Evolutionary conservation across 2,113 vertebrate genomes (phyloP), one percentile per base, ranked within the genome.

Genomic region (Rhinopithecus roxellana): DNA sequence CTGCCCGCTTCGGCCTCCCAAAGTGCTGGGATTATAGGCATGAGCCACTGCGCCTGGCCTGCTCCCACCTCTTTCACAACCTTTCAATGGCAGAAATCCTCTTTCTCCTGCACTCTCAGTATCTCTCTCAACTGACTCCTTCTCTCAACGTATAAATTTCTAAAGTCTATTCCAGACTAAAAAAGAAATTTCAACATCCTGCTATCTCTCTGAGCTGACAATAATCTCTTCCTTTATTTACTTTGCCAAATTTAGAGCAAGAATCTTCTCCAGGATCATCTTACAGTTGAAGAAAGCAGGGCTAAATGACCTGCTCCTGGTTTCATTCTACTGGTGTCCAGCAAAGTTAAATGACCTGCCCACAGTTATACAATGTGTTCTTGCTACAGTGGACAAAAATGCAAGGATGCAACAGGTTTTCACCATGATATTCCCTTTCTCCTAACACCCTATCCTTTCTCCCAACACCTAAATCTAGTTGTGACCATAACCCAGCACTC

Each of bases 151-250:
- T 83, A 57, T 35, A 82, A 85, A 88, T 61, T 35, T 74, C 14
- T 43, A 8, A 93, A 89, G 74, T 75, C 18, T 79, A 45, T 59
- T 92, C 5, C 75, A 89, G 23, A 27, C 12, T 48, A 69, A 91
- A 86, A 98, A 48, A 43, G 43, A 96, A 86, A 48, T 27, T 38
- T 85, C 16, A 95, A 32, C 27, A 86, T 55, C 27, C 40, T 92
- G 48, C 40, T 52, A 23, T 83, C n/a, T 80, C 50, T 92, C 64
- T 93, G 40, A 94, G 43, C 8, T 90, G 35, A 89, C 20, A 67
- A 45, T 20, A 12, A 45, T 30, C 16, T 40, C 72, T 50, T 89
- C 43, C 84, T 89, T 93, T 92, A 22, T 50, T 95, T 69, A 83
- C 32, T 81, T 52, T 27, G 20, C 12, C 45, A 80, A 52, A 90